phyloP scores from a whole-genome alignment of 2,888 invertebrate species.

The Leuctra nigra region DNA sequence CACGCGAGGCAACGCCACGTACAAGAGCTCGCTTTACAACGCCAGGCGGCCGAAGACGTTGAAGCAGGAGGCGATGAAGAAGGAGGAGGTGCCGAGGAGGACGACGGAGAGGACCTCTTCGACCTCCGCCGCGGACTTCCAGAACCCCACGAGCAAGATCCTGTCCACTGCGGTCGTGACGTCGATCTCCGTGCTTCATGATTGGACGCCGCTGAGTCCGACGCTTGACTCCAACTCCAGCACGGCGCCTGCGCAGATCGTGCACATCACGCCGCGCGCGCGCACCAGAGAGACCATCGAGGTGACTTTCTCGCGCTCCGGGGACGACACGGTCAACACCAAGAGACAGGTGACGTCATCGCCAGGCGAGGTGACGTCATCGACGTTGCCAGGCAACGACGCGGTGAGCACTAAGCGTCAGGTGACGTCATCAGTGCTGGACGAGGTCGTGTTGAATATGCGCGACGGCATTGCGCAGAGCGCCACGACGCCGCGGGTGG shows the following conservation, averaged over 20 bases:
- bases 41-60: slow-evolving; percentile 7
- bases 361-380: too few species aligned
- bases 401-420: background rate
- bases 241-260: background rate
- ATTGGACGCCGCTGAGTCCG: slow-evolving; percentile 12
- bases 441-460: slow-evolving; percentile 4
- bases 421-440: background rate
- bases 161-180: slow-evolving; percentile 28
- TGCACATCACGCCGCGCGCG: background rate
- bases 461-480: background rate
- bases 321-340: background rate
- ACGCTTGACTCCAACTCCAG: background rate
- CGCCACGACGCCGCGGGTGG: background rate
- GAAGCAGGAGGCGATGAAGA: background rate
- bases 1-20: background rate
- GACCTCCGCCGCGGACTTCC: background rate
- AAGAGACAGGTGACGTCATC: background rate
- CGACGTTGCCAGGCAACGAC: too few species aligned
- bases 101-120: background rate
- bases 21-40: background rate
- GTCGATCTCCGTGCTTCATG: slow-evolving; percentile 26
- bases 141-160: slow-evolving; percentile 23
- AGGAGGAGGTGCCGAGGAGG: slow-evolving; percentile 23
- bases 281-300: background rate
- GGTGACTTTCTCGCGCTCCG: background rate